A percentile compares a stretch with the other conserved stretches of the same genome.
These are phyloP conservation scores for Tyrophagus putrescentiae DNA, from an alignment of 1,140 invertebrate genomes.

Conservation along the genomic window DNA sequence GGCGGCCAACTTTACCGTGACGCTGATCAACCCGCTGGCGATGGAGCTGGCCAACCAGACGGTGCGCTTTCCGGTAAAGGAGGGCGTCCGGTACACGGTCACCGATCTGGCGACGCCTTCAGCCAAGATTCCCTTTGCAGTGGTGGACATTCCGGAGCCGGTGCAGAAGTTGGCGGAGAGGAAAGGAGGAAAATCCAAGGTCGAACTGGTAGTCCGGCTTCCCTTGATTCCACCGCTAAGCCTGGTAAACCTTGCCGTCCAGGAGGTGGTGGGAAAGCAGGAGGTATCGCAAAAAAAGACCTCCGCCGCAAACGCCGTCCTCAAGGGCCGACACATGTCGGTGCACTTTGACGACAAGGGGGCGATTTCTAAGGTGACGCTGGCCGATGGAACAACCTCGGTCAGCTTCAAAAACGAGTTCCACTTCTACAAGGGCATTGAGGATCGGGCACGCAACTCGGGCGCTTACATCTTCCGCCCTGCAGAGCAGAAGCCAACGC, in stretches of 20 bases:
- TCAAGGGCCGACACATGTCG: background rate
- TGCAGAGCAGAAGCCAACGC: slow-evolving; percentile 21
- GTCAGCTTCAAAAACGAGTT: slow-evolving; percentile 22
- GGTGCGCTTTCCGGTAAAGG: slow-evolving; percentile 52
- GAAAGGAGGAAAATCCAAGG: slow-evolving; percentile 29
- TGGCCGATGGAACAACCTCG: background rate
- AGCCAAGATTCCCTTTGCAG: no score
- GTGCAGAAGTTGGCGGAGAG: slow-evolving; percentile 33
- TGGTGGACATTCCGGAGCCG: no score
- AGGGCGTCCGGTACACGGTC: no score
- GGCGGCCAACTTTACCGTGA: slow-evolving; percentile 45
- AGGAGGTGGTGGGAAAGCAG: background rate
- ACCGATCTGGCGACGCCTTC: no score
- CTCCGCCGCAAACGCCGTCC: no score
- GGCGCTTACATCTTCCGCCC: slow-evolving; percentile 32
- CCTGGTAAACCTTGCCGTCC: slow-evolving; percentile 31
- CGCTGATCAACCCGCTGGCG: slow-evolving; percentile 65
- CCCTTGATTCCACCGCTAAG: slow-evolving; percentile 37
- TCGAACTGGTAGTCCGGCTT: slow-evolving; percentile 36
- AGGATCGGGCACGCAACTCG: slow-evolving; percentile 23
- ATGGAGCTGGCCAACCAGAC: slow-evolving; percentile 42
- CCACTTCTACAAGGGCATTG: slow-evolving; percentile 25
- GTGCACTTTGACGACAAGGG: background rate
- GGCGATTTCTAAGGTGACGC: background rate
- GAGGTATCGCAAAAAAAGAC: no score